Evolutionary conservation across 2,888 invertebrate genomes (phyloP), one percentile per base, ranked within the genome.

Genomic region (Sturmia bella): DNA sequence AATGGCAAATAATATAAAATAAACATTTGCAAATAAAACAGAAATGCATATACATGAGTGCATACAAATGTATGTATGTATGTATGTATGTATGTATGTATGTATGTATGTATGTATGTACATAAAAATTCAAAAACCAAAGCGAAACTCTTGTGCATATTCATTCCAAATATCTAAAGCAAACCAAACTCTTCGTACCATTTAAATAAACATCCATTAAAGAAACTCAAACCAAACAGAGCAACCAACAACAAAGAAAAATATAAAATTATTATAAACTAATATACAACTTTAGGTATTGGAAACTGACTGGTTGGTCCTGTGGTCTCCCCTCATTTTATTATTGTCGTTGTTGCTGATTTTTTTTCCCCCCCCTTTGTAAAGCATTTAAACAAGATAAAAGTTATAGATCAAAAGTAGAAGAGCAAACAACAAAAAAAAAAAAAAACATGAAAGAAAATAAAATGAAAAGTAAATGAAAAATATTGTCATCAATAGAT

Each of bases 1-100:
- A 86, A 87, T 87, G 84, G 85, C 83, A 84, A 85, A 84, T 81
- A 78, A 56, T 76, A 81, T 68, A 83, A 72, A 83, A 76, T 72
- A 78, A 83, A 48, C 77, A 77, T 79, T 76, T 70, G 78, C 79
- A 77, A 74, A 84, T 56, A 72, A 41, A 59, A 76, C 21, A 7
- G 56, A 77, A n/a, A n/a, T n/a, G n/a, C n/a, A 61, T 21, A 50
- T 66, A 57, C 75, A 21, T 48, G 27, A 27, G 3, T 27, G 27
- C n/a, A n/a, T n/a, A n/a, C n/a, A n/a, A n/a, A n/a, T 27, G 27
- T 27, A 6, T 32, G 32, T 32, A 7, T 32, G 32, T 7, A 7
- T 6, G 32, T 32, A 3, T 32, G 32, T 32, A 32, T 7, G 32
- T 6, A n/a, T n/a, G 32, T 32, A 7, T 7, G 32, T 32, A 7